Evolutionary conservation across 2,888 invertebrate species (phyloP), one percentile per base, ranked within the genome.

Genomic region (Thumatha senex): DNA sequence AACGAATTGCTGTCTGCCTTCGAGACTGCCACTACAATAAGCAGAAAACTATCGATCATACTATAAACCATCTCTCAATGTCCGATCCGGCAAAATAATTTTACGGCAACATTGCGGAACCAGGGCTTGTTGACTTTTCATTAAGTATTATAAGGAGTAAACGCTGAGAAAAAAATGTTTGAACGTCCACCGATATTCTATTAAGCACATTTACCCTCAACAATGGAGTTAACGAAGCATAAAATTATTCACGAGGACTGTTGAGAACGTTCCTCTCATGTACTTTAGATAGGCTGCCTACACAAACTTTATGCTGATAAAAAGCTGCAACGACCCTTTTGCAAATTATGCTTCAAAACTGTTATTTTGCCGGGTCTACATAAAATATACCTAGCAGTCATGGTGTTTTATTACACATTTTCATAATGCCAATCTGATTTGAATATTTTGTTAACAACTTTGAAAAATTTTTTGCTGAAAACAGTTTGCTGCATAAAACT

Each of bases 141-240:
- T 84, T 80, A 76, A 47, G 53, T 58, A 61, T 56, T 61, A 59
- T 56, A 49, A 49, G 53, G 47, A 49, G 56, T 42, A 60, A 63
- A 61, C 46, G 51, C 61, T 56, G 33, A 65, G 41, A 64, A 70
- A 69, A 51, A 68, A 68, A 65, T 63, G 65, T 74, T 72, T 61
- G 44, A 58, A 48, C 55, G 54, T 51, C 55, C 53, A 60, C 59
- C 69, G 59, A 66, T 69, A 68, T 70, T 73, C 70, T 76, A 81
- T 82, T 80, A 80, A 76, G 75, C 75, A 77, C 81, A 82, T 82
- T 81, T 81, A 74, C 71, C 56, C 72, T 63, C 72, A 70, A 87
- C 83, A 87, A 89, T 84, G 70, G 79, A 79, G 71, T 80, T 82
- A 89, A 89, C 86, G 86, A 86, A 85, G 82, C 83, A 76, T 80